Percentiles rank a stretch among this genome's conserved stretches.
These are phyloP conservation scores for Chrysemys picta DNA, from an alignment of 2,113 vertebrate species.

Conservation along the genomic window DNA sequence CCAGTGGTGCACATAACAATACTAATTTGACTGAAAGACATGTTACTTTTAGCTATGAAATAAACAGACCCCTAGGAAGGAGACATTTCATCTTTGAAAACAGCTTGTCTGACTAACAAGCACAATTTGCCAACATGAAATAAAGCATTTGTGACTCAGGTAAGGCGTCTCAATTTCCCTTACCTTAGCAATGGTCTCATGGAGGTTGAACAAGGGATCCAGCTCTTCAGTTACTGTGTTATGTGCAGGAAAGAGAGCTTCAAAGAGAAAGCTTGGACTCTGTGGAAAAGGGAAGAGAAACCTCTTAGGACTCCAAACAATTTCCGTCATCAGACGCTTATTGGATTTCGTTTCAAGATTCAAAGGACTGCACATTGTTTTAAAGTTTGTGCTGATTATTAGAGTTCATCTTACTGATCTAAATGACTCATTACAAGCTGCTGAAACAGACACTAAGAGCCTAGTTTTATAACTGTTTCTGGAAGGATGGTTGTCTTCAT, in stretches of 20 bases:
- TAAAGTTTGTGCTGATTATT: conserved; percentile 40
- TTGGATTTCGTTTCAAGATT: conserved; percentile 64
- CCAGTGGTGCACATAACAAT: background rate
- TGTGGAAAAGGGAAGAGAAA: conserved; percentile 69
- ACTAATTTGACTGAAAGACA: background rate
- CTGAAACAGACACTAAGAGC: background rate
- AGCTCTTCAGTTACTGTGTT: conserved; percentile 77
- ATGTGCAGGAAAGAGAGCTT: conserved; percentile 83
- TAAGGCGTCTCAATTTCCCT: conserved; percentile 5
- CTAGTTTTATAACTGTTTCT: background rate
- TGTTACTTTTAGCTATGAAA: background rate
- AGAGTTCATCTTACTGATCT: conserved; percentile 38
- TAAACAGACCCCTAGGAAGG: background rate
- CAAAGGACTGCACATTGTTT: conserved; percentile 51
- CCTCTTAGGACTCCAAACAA: conserved; percentile 60
- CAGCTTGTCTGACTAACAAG: background rate
- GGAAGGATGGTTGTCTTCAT: background rate
- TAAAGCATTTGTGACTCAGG: background rate
- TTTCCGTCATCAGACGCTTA: conserved; percentile 54
- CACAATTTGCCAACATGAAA: background rate
- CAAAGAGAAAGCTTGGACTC: conserved; percentile 87
- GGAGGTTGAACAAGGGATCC: conserved; percentile 89
- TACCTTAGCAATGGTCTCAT: conserved; percentile 93
- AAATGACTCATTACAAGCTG: conserved; percentile 38
- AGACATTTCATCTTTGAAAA: background rate